Percentiles rank a stretch among this genome's conserved stretches.
These are phyloP conservation scores for Eclectus roratus DNA, from an alignment of 2,113 vertebrate genomes.

Conservation along the genomic window DNA sequence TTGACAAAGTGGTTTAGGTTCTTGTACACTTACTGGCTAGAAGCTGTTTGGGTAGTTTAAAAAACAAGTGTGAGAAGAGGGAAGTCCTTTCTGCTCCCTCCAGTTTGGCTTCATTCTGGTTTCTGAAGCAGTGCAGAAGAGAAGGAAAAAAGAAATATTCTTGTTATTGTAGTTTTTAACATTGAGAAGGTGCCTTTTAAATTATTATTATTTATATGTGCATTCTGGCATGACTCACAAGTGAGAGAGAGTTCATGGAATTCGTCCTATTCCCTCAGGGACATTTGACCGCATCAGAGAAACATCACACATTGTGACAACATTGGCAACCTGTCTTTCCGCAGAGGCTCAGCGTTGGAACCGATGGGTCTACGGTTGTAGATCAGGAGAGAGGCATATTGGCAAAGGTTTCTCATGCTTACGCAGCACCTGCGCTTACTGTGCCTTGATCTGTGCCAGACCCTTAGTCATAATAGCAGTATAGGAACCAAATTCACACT, in stretches of 20 bases:
- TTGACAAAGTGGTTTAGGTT: background rate
- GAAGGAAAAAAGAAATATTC: background rate
- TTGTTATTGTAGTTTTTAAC: background rate
- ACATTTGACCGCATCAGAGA: background rate
- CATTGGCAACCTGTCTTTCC: background rate
- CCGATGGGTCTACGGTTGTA: rapidly evolving
- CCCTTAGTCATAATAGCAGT: background rate
- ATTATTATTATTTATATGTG: background rate
- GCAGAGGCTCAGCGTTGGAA: background rate
- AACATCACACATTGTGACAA: background rate
- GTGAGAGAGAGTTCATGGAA: background rate
- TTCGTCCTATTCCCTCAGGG: background rate
- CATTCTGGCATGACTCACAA: background rate
- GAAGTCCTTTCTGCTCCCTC: background rate
- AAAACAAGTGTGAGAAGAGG: background rate
- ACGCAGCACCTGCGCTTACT: background rate
- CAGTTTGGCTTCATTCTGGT: background rate
- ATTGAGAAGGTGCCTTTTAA: constrained; percentile 12
- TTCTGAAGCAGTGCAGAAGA: background rate
- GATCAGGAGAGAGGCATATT: background rate
- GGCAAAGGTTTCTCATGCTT: background rate
- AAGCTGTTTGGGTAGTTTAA: background rate
- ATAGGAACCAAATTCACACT: background rate
- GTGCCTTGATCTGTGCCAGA: background rate
- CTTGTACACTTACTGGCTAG: background rate